phyloP scores from a whole-genome alignment of 2,888 invertebrate species.

The Agriopis leucophaearia region DNA sequence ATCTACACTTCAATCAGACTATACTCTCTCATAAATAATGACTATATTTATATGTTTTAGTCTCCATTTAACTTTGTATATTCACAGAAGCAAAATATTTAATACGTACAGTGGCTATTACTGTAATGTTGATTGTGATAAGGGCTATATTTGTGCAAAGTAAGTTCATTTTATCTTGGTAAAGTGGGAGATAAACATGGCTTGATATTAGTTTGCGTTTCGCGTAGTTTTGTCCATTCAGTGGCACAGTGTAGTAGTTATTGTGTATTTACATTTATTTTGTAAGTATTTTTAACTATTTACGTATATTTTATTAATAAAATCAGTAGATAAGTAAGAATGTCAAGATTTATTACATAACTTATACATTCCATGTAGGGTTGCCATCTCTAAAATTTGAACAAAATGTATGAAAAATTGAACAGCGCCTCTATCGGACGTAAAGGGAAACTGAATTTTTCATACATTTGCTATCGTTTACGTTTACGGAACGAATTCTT shows the following conservation, averaged over 20 bases:
- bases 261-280: constrained; percentile 4
- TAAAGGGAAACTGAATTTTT: no score
- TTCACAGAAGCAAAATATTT: not conserved
- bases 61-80: constrained; percentile 4
- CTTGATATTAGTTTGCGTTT: constrained; percentile 18
- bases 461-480: no score
- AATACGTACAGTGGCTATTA: not conserved
- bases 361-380: no score
- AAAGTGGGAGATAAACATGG: constrained; percentile 20
- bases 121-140: not conserved
- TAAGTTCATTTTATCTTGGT: not conserved
- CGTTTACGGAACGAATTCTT: no score
- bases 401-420: no score
- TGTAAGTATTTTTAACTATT: constrained; percentile 9
- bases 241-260: constrained; percentile 12
- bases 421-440: no score
- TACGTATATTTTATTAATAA: not conserved
- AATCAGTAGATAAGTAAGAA: not conserved
- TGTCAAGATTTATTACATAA: not conserved
- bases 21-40: constrained; percentile 7
- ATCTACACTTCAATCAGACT: constrained; percentile 8
- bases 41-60: constrained; percentile 9
- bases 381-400: no score
- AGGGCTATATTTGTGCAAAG: constrained; percentile 4
- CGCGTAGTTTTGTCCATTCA: constrained; percentile 20